These are phyloP conservation scores for Yponomeuta malinellus DNA, from an alignment of 2,888 invertebrate species.

Conservation along the genomic window DNA sequence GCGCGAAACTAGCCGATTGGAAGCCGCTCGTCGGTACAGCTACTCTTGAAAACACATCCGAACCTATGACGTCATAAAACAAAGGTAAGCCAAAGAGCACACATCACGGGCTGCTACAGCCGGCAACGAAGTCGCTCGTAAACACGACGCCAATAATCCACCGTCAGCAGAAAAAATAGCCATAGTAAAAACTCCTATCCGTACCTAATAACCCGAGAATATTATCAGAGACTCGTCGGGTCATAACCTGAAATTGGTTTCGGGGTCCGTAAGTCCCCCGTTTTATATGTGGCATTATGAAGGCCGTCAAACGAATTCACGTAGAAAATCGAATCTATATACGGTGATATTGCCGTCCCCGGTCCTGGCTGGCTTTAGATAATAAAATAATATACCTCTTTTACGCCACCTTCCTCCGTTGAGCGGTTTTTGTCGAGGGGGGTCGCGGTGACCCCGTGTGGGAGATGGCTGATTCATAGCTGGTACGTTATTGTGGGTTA, in stretches of 20 bases:
- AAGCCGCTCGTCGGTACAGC: neutral
- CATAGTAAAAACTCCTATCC: conserved; percentile 76
- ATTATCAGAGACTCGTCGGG: conserved; percentile 76
- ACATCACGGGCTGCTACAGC: conserved; percentile 24
- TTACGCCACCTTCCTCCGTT: conserved; percentile 43
- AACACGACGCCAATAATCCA: conserved; percentile 67
- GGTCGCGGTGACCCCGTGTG: conserved; percentile 32
- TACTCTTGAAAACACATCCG: conserved; percentile 15
- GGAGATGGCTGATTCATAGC: conserved; percentile 8
- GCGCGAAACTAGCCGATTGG: neutral
- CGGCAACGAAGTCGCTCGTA: conserved; percentile 39
- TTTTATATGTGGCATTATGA: conserved; percentile 77
- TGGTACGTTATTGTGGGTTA: neutral
- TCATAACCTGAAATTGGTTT: conserved; percentile 77
- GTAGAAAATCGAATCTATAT: conserved; percentile 78
- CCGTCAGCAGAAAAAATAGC: conserved; percentile 73
- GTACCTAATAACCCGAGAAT: conserved; percentile 76
- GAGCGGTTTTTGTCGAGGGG: conserved; percentile 15
- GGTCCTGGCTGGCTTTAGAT: conserved; percentile 66
- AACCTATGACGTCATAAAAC: conserved; percentile 58
- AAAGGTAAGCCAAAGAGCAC: conserved; percentile 39
- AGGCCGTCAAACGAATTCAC: conserved; percentile 78
- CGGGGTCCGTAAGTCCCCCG: conserved; percentile 76
- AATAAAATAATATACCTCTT: conserved; percentile 75
- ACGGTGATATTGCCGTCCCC: conserved; percentile 70